These are phyloP conservation scores for Cichladusa arquata DNA, from an alignment of 2,113 vertebrate genomes.

Conservation along the genomic window DNA sequence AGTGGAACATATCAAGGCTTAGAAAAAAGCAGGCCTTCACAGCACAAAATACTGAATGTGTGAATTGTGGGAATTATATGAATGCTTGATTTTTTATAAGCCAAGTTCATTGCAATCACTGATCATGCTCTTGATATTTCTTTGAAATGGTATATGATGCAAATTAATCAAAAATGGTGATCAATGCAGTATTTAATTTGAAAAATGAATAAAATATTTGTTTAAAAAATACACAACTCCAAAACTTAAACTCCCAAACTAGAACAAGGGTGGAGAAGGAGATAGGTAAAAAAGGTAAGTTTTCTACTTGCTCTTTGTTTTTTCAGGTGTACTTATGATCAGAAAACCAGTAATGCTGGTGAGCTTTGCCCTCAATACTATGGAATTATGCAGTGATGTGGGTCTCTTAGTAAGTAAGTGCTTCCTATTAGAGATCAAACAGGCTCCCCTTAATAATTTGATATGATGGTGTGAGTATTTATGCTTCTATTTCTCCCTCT, in stretches of 20 bases:
- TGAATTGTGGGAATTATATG: background rate
- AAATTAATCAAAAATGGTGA: background rate
- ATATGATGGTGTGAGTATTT: background rate
- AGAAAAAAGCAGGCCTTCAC: background rate
- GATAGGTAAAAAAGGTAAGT: background rate
- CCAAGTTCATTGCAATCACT: background rate
- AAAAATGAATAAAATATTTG: background rate
- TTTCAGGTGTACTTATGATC: background rate
- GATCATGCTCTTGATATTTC: background rate
- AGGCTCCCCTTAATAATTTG: background rate
- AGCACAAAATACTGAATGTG: background rate
- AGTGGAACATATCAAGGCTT: background rate
- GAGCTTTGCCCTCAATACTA: background rate
- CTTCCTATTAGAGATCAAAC: background rate
- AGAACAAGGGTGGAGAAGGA: background rate
- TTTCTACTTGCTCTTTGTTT: background rate
- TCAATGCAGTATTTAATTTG: background rate
- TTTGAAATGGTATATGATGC: background rate
- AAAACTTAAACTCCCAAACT: background rate
- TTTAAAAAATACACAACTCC: background rate
- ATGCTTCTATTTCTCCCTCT: background rate
- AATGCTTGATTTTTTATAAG: background rate
- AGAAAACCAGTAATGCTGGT: background rate
- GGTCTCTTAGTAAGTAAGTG: background rate
- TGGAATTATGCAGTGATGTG: background rate